A percentile compares a stretch with the other conserved stretches of the same genome.
These are phyloP conservation scores for Toxotes chatareus DNA, from an alignment of 2,113 vertebrate species.

Conservation along the genomic window DNA sequence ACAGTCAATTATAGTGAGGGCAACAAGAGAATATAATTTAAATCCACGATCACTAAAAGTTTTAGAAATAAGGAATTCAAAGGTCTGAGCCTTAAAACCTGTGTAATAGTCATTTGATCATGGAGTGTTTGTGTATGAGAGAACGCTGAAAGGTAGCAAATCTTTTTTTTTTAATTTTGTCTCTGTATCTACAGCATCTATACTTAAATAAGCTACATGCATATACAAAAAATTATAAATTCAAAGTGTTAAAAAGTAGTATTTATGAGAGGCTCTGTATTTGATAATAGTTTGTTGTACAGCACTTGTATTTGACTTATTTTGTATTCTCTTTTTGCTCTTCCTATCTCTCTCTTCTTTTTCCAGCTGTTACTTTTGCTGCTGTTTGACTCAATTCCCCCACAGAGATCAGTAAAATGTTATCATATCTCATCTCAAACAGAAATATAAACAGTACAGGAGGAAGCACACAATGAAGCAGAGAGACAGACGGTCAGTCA, in stretches of 20 bases:
- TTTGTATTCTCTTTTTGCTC: neutral
- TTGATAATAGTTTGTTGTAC: neutral
- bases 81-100: neutral
- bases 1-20: neutral
- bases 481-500: neutral
- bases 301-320: neutral
- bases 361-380: conserved; percentile 5
- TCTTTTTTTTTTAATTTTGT: neutral
- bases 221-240: no score
- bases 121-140: neutral
- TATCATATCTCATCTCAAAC: conserved; percentile 11
- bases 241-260: neutral
- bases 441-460: neutral
- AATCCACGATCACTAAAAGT: neutral
- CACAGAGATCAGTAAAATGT: conserved; percentile 5
- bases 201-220: no score
- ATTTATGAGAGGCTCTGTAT: neutral
- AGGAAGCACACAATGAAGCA: neutral
- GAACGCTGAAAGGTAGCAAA: neutral
- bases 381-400: neutral
- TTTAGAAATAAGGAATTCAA: neutral
- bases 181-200: neutral
- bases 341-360: neutral
- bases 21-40: neutral
- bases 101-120: neutral